Evolutionary conservation across 2,888 invertebrate genomes (phyloP).

Genomic region (Caenorhabditis sp.): DNA sequence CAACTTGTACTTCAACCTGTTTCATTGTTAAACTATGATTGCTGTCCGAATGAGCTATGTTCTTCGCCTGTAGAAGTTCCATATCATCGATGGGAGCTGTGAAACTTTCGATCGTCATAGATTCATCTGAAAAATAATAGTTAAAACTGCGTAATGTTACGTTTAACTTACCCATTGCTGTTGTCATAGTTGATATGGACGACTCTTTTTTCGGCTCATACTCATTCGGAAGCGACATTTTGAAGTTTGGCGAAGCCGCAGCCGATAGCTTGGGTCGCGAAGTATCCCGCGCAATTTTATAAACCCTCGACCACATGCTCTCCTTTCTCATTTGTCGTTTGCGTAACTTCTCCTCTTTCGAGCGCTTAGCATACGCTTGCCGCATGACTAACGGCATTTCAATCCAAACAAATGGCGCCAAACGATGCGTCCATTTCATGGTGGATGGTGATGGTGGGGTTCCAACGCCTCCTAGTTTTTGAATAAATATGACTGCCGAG

Average conservation of each 20-base stretch:
- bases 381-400: slow-evolving; percentile 67
- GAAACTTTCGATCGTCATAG: slow-evolving; percentile 22
- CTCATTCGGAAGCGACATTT: slow-evolving; percentile 1
- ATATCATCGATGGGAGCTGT: slow-evolving; percentile 22
- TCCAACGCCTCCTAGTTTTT: slow-evolving; percentile 54
- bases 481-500: slow-evolving; percentile 42
- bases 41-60: slow-evolving; percentile 15
- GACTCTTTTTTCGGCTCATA: slow-evolving; percentile 5
- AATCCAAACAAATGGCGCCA: slow-evolving; percentile 61
- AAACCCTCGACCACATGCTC: slow-evolving; percentile 49
- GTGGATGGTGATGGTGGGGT: slow-evolving; percentile 55
- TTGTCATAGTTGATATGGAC: slow-evolving; percentile 10
- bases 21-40: slow-evolving; percentile 14
- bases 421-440: slow-evolving; percentile 60
- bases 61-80: slow-evolving; percentile 14
- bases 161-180: slow-evolving; percentile 27
- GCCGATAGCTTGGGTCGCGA: background rate
- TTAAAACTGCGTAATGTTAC: too few relatives aligned
- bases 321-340: slow-evolving; percentile 33
- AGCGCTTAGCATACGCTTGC: slow-evolving; percentile 64
- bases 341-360: slow-evolving; percentile 42
- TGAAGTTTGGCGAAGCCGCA: background rate
- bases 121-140: slow-evolving; percentile 18
- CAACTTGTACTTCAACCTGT: slow-evolving; percentile 17
- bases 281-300: slow-evolving; percentile 28